Evolutionary conservation across 2,888 invertebrate species (phyloP), one percentile per base, ranked within the genome.

Genomic region (Ophion obscuratus): DNA sequence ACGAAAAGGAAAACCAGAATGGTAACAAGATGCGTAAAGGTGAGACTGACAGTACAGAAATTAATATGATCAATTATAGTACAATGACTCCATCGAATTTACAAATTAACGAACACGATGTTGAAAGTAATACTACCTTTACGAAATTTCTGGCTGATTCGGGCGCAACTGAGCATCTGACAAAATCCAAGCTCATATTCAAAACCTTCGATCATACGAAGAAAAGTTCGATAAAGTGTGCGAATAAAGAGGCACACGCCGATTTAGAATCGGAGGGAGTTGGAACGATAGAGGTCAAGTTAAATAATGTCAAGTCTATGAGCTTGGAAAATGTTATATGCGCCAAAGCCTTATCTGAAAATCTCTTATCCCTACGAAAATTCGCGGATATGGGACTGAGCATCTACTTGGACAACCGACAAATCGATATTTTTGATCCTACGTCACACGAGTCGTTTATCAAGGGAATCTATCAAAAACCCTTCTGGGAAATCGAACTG

Each of bases 81-180:
- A 77, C 82, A 77, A 71, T 53, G 76, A 77, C 62, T 70, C 44
- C 64, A 83, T 10, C 44, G 40, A 77, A 78, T 77, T 83, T 27
- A 36, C 57, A 44, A 57, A 83, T 64, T 71, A 83, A 78, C 59
- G 75, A 81, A 20, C 36, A 44, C 62, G 44, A 81, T 47, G 61
- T 47, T 67, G 62, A 67, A 70, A 79, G 57, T 40, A 75, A 75
- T 75, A 74, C 24, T 62, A 75, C 71, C 31, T 71, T 79, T 53
- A 74, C 80, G 36, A 80, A 87, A 62, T 88, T 88, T 74, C 14
- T 87, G 11, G 88, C 88, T 24, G 87, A 90, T 71, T 89, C 88
- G 7, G 89, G 88, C 2, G 89, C 88, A 14, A 89, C 89, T 14
- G 88, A 87, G 27, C 89, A 89, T 67, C 53, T 88, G 10, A 85